Base-by-base conservation (phyloP, 2,797 vertebrate species). In the Enteromius mattozi region DNA sequence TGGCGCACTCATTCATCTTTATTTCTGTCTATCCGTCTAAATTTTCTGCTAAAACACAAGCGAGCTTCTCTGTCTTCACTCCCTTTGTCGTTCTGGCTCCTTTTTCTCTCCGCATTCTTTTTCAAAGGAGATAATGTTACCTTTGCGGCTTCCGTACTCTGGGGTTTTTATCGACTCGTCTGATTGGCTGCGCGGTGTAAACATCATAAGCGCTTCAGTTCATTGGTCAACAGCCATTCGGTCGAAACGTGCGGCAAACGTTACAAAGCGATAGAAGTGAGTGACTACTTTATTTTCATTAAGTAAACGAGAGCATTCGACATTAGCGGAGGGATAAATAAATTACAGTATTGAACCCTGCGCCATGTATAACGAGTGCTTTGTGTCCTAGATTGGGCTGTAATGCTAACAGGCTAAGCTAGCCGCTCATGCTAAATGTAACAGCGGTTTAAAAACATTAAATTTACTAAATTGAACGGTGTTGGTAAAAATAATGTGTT, bases 111-210 rank as follows among this genome's bases (percentile, higher is more conserved):
- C 7, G 45, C 45, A 47, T 47, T 47, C 45, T 47, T 47, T 30
- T 42, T 56, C 35, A 51, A 27, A 17, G 19, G 17, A 27, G 37
- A 7, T 3, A 27, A 56, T 1, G 17, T 59, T 51, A 33, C 54
- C 8, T 6, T 3, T 1, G 7, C 70, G 70, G 79, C 30, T 82
- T 77, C 86, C 86, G 84, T 87, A 84, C 0, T 14, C 19, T 24
- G 70, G 9, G 2, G n/a, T 17, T 75, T 72, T 37, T 30, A 45
- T 63, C 56, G 37, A 78, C 17, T 49, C 56, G 65, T 40, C 47
- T 24, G 82, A 87, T 89, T 89, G 88, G 88, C 33, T 82, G 68
- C 2, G n/a, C 0, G 16, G 0, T n/a, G 16, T 54, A 69, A 85
- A 78, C 61, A 45, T 30, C 4, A 47, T 19, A 66, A 16, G 9